phyloP scores from a whole-genome alignment of 2,888 invertebrate species.

The Polydrusus tereticollis region DNA sequence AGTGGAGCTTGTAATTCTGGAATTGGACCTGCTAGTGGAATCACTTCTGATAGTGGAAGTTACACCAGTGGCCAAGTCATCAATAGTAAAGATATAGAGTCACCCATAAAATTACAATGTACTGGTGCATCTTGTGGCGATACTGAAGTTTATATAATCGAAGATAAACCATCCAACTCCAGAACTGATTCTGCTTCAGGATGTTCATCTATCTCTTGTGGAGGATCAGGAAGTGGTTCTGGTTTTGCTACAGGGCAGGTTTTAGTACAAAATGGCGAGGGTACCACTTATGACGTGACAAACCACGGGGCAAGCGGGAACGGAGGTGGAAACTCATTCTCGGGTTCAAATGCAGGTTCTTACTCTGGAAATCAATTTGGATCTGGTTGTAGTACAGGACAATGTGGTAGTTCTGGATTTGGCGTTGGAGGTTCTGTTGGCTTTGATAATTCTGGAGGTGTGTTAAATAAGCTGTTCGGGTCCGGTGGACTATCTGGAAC shows the following conservation, averaged over 20 bases:
- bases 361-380: conserved; percentile 7
- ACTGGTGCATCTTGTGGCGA: conserved; percentile 15
- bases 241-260: conserved; percentile 44
- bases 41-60: conserved; percentile 1
- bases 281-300: conserved; percentile 34
- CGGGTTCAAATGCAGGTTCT: conserved; percentile 17
- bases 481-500: conserved; percentile 40
- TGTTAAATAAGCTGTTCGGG: conserved; percentile 32
- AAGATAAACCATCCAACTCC: conserved; percentile 8
- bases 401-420: conserved; percentile 26
- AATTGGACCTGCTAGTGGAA: background rate
- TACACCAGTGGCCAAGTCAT: background rate
- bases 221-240: conserved; percentile 29
- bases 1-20: conserved; percentile 22
- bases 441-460: conserved; percentile 25
- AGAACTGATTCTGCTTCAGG: conserved; percentile 20
- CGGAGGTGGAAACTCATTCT: background rate
- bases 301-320: conserved; percentile 18
- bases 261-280: conserved; percentile 31
- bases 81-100: background rate
- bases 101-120: conserved; percentile 7
- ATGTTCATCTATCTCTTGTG: conserved; percentile 28
- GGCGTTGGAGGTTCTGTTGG: conserved; percentile 22
- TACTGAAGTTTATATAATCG: conserved; percentile 24
- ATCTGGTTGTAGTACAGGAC: conserved; percentile 17